Percentiles rank a stretch among this genome's conserved stretches.
phyloP scores from a whole-genome alignment of 2,888 invertebrate genomes.

The Agonum fuliginosum region DNA sequence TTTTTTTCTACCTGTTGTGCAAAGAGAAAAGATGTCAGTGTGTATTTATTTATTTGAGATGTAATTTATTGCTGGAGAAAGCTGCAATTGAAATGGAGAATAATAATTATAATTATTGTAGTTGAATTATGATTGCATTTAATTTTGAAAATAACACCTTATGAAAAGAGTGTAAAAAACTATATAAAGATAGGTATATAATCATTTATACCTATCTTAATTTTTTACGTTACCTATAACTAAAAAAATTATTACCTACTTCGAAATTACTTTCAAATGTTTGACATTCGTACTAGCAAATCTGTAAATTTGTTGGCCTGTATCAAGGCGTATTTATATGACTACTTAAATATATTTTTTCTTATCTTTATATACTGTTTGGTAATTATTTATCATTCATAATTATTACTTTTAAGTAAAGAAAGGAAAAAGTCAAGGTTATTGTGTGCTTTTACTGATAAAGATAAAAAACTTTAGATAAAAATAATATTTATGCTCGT shows the following conservation, averaged over 20 bases:
- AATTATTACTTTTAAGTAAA: too few relatives aligned
- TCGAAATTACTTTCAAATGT: neutral
- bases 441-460: neutral
- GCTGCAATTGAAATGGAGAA: neutral
- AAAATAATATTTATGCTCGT: neutral
- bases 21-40: slow-evolving; percentile 14
- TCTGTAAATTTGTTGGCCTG: neutral
- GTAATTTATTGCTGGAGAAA: slow-evolving; percentile 12
- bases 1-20: neutral
- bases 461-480: neutral
- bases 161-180: too few relatives aligned
- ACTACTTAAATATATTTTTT: neutral
- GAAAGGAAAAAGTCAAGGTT: neutral
- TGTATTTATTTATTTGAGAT: neutral
- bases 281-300: neutral
- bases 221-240: too few relatives aligned
- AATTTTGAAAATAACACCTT: neutral
- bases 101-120: neutral
- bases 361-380: neutral
- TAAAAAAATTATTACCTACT: too few relatives aligned
- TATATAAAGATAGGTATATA: too few relatives aligned
- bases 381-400: too few relatives aligned
- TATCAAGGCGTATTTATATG: neutral
- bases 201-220: too few relatives aligned
- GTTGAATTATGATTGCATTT: too few relatives aligned